Evolutionary conservation across 2,888 invertebrate genomes (phyloP), one percentile per base, ranked within the genome.

Genomic region (Abrostola triplasia): DNA sequence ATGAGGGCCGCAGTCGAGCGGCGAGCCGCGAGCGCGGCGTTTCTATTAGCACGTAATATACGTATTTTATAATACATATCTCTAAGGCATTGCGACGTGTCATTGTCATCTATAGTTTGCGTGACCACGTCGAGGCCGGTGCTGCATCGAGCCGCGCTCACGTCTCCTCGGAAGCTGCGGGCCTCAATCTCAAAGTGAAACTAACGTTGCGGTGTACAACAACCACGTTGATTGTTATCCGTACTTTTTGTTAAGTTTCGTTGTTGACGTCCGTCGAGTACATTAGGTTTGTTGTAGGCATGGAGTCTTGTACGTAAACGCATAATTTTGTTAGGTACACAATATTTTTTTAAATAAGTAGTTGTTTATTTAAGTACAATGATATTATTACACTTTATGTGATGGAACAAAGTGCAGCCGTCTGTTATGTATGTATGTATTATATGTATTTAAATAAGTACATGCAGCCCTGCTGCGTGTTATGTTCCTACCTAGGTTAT

Each of bases 161-260:
- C 36, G 38, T 6, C 7, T 44, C 9, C 44, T 54, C 50, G 55
- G 63, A 55, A 40, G 58, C 60, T 44, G 42, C 54, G 64, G 74
- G 79, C 79, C 76, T 78, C 74, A 44, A 74, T 64, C 52, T 66
- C 64, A 57, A 38, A 36, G 38, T 9, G 41, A 40, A 35, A 9
- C 36, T 8, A 40, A n/a, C 24, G 53, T 56, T 47, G 64, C 72
- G 41, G 12, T 71, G 61, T 64, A 76, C 76, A 73, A 69, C 73
- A 69, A 65, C 41, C 47, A 53, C 36, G 52, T n/a, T 24, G n/a
- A 6, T 36, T 4, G 56, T 40, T 40, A 40, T 40, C 1, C 7
- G 10, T 40, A 7, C 5, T 1, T 40, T 40, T 9, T 1, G 40
- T 40, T 9, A 40, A 1, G 40, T 40, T 7, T 12, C 12, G 8